phyloP scores from a whole-genome alignment of 2,888 invertebrate species.

The Acrobasis consociella region DNA sequence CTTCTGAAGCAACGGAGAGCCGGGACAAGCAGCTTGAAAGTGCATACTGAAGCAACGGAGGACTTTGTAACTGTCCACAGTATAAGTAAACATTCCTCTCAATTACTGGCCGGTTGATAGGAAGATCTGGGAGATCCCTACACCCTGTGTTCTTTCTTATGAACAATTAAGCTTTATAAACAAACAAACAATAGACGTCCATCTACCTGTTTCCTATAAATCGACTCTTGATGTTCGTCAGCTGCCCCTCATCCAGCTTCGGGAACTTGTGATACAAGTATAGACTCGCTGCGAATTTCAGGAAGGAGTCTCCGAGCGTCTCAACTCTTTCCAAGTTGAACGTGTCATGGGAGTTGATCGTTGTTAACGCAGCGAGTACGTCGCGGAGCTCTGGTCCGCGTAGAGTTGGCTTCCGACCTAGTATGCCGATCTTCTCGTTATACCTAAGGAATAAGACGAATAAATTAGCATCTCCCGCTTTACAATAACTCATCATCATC shows the following conservation, averaged over 20 bases:
- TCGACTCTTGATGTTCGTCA: constrained; percentile 87
- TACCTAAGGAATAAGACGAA: constrained; percentile 53
- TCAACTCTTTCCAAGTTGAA: constrained; percentile 92
- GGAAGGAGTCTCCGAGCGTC: constrained; percentile 94
- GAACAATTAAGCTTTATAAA: too few relatives aligned
- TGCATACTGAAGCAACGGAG: too few relatives aligned
- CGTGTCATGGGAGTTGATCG: constrained; percentile 87
- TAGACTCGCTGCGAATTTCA: constrained; percentile 90
- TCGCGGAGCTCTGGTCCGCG: constrained; percentile 76
- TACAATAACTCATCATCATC: too few relatives aligned
- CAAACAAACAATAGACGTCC: too few relatives aligned
- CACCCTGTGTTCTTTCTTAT: too few relatives aligned
- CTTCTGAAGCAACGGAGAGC: too few relatives aligned
- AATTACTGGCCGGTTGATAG: too few relatives aligned
- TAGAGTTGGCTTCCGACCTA: constrained; percentile 38
- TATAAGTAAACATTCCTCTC: too few relatives aligned
- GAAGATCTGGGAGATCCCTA: too few relatives aligned
- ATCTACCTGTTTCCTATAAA: constrained; percentile 92
- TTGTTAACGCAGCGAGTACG: constrained; percentile 85
- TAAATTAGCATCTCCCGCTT: too few relatives aligned
- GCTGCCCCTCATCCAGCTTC: constrained; percentile 88
- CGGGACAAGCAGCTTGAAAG: too few relatives aligned
- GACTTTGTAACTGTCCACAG: too few relatives aligned
- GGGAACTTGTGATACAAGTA: constrained; percentile 88
- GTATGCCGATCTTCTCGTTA: constrained; percentile 53